Conservation (phyloP, 1,140 invertebrate species). For the Choristoneura fumiferana region DNA sequence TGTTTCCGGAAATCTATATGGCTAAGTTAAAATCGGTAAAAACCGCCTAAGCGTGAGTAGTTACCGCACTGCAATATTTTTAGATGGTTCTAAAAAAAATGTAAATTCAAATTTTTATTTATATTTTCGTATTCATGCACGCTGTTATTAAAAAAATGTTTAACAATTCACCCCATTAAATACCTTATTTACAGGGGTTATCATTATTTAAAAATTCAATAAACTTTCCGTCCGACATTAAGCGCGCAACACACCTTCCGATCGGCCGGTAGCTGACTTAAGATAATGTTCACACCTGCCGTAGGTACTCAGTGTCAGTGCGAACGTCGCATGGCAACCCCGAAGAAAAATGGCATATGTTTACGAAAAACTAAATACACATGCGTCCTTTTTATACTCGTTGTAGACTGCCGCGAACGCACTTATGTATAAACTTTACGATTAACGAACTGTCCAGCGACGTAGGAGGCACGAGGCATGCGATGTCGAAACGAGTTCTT, state of each 20-base stretch:
- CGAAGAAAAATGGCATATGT: conserved; percentile 8
- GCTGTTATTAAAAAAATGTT: neutral
- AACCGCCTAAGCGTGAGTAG: too few relatives aligned
- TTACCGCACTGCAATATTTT: too few relatives aligned
- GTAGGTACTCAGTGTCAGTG: conserved; percentile 44
- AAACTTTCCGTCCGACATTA: conserved; percentile 31
- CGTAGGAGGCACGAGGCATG: conserved; percentile 16
- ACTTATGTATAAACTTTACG: conserved; percentile 62
- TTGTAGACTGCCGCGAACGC: conserved; percentile 22
- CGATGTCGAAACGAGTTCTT: conserved; percentile 16
- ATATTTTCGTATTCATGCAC: neutral
- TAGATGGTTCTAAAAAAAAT: too few relatives aligned
- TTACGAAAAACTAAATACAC: neutral
- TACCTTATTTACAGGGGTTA: conserved; percentile 15
- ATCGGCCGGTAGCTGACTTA: conserved; percentile 67
- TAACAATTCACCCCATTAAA: neutral
- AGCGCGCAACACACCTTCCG: conserved; percentile 46
- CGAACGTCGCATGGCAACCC: conserved; percentile 55
- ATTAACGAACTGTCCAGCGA: conserved; percentile 34
- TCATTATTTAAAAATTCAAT: conserved; percentile 11
- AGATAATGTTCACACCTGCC: conserved; percentile 75
- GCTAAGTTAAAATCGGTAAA: too few relatives aligned
- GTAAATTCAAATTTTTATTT: too few relatives aligned
- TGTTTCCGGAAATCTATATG: too few relatives aligned
- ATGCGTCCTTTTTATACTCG: neutral